Conservation (phyloP, 2,113 vertebrate genomes). For the Columbina picui region DNA sequence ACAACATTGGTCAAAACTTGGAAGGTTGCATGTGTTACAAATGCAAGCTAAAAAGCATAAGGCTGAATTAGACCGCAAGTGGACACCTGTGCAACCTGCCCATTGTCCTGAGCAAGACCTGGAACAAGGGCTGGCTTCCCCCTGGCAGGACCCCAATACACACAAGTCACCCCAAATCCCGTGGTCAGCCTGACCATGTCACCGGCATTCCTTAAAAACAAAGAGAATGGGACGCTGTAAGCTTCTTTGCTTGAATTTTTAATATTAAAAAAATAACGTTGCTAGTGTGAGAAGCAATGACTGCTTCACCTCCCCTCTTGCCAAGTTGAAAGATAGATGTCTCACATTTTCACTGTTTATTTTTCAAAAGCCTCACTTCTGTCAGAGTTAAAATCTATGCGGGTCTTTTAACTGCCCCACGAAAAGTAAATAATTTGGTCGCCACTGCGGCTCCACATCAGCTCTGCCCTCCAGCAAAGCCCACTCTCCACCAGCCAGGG, state of each 20-base stretch:
- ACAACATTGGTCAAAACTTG: fast-evolving
- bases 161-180: neutral
- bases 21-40: neutral
- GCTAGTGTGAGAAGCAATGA: neutral
- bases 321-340: neutral
- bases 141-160: neutral
- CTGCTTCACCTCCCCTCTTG: neutral
- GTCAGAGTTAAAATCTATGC: neutral
- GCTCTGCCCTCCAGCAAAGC: neutral
- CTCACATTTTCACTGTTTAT: neutral
- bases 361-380: neutral
- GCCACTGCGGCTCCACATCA: neutral
- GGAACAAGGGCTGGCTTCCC: neutral
- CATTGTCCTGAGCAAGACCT: neutral
- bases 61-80: neutral
- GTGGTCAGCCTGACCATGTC: fast-evolving
- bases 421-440: conserved; percentile 34
- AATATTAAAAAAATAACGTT: neutral
- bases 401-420: neutral
- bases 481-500: neutral
- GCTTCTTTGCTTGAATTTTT: neutral
- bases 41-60: neutral
- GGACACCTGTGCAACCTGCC: neutral
- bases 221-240: neutral
- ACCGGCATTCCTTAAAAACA: neutral